Conservation (phyloP, 2,797 vertebrate species). For the Atherinosoma microstoma region DNA sequence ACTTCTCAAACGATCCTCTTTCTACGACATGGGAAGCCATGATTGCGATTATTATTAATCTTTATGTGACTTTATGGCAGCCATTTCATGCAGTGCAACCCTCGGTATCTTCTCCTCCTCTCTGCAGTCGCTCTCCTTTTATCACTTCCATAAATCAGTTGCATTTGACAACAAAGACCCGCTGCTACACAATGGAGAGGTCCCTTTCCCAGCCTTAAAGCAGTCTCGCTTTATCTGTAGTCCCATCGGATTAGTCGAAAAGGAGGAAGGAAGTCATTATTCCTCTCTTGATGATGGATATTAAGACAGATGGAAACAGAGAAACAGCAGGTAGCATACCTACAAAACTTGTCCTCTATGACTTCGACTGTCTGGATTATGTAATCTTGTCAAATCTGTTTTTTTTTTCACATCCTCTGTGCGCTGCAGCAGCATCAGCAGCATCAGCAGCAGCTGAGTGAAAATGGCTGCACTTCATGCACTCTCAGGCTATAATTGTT, state of each 20-base stretch:
- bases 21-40: conserved; percentile 22
- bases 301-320: conserved; percentile 37
- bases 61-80: conserved; percentile 68
- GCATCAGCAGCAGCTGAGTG: conserved; percentile 35
- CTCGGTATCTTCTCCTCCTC: conserved; percentile 49
- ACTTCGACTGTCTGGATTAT: conserved; percentile 72
- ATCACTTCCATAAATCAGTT: conserved; percentile 65
- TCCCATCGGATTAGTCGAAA: conserved; percentile 17
- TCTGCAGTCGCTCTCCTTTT: conserved; percentile 53
- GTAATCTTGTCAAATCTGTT: conserved; percentile 76
- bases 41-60: conserved; percentile 58
- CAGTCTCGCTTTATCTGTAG: conserved; percentile 12
- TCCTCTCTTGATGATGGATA: conserved; percentile 24
- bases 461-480: conserved; percentile 50
- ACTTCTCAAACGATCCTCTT: not conserved
- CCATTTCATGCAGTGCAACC: conserved; percentile 68
- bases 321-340: conserved; percentile 55
- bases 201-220: not conserved
- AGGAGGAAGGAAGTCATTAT: conserved; percentile 3
- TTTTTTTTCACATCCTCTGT: conserved; percentile 57
- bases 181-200: conserved; percentile 36
- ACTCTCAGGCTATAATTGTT: conserved; percentile 28
- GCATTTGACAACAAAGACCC: conserved; percentile 57
- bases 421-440: conserved; percentile 52
- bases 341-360: conserved; percentile 41